Percentiles rank a stretch among this genome's conserved stretches.
phyloP scores from a whole-genome alignment of 23 tunicate species.

The Halocynthia roretzi region DNA sequence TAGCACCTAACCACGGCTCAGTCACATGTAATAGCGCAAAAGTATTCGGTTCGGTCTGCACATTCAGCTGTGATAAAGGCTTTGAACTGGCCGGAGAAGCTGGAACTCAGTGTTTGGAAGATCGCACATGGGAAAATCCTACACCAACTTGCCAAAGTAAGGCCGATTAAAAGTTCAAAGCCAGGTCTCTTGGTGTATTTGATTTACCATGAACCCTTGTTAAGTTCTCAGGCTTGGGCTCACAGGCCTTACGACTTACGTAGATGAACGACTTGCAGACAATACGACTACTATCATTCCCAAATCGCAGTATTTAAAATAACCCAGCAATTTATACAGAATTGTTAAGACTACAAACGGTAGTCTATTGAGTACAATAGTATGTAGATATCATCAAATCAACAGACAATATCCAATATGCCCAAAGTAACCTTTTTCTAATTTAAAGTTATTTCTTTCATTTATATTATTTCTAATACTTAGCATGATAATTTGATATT shows the following conservation, averaged over 20 bases:
- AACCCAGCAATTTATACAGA: too few species aligned
- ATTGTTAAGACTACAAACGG: too few species aligned
- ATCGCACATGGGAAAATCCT: constrained; percentile 38
- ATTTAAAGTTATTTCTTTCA: too few species aligned
- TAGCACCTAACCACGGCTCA: constrained; percentile 32
- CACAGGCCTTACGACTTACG: background rate
- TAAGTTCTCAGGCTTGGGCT: background rate
- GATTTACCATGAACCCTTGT: background rate
- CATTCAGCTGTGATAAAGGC: constrained; percentile 54
- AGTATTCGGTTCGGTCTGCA: constrained; percentile 45
- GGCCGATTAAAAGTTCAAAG: background rate
- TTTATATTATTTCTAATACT: too few species aligned
- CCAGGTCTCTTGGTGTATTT: too few species aligned
- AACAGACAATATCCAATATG: too few species aligned
- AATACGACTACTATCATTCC: too few species aligned
- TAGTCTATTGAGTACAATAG: too few species aligned
- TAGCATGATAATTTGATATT: background rate
- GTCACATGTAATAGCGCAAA: constrained; percentile 43
- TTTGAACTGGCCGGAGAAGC: constrained; percentile 38
- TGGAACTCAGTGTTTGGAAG: constrained; percentile 30
- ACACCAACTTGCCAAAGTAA: constrained; percentile 63
- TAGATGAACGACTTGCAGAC: background rate
- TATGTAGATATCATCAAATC: too few species aligned
- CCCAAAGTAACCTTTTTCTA: too few species aligned
- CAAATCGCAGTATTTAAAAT: too few species aligned